Evolutionary conservation across 2,888 invertebrate species (phyloP).

Genomic region (Volucella zonaria): DNA sequence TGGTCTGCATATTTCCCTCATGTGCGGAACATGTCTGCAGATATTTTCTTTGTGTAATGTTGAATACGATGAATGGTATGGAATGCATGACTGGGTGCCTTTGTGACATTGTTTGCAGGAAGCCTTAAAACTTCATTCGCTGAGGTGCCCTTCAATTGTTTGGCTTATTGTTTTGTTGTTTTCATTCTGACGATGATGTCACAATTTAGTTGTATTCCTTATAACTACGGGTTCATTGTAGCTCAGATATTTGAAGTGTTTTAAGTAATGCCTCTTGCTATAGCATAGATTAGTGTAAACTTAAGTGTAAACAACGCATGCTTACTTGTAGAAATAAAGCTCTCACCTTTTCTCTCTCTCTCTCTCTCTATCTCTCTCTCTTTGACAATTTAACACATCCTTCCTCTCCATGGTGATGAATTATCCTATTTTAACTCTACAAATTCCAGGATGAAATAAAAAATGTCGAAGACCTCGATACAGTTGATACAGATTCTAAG

Average conservation of each 20-base stretch:
- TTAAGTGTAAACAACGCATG: conserved; percentile 45
- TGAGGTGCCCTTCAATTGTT: conserved; percentile 26
- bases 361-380: conserved; percentile 26
- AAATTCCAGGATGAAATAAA: conserved; percentile 63
- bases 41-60: neutral
- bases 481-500: conserved; percentile 8
- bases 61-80: conserved; percentile 1
- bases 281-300: conserved; percentile 5
- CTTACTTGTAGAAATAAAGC: conserved; percentile 16
- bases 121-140: conserved; percentile 43
- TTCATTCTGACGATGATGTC: conserved; percentile 16
- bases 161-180: neutral
- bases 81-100: conserved; percentile 34
- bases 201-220: neutral
- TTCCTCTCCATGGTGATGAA: conserved; percentile 54
- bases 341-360: conserved; percentile 30
- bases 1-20: neutral
- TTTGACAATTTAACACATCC: neutral
- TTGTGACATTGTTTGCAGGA: conserved; percentile 48
- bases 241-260: neutral
- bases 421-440: conserved; percentile 74
- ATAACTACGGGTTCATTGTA: neutral
- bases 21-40: neutral
- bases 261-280: neutral
- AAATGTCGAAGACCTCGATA: conserved; percentile 13